Evolutionary conservation across 1,140 invertebrate species (phyloP), one percentile per base, ranked within the genome.

Genomic region (Pseudomyrmex sp.): DNA sequence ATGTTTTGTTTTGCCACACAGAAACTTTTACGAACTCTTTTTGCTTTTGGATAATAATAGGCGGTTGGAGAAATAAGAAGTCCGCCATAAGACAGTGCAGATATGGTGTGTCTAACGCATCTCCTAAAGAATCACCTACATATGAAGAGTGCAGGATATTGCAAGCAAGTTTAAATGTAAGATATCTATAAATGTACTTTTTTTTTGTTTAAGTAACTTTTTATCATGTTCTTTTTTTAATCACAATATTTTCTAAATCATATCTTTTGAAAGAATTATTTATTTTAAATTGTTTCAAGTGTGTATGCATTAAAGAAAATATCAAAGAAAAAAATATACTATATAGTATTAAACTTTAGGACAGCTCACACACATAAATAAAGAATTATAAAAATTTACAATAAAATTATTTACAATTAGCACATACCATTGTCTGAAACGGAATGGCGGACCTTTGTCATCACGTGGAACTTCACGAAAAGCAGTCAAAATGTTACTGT

Each of bases 371-470:
- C 0, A 26, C 26, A 26, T 79, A 59, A 58, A 58, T 52, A 46
- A 52, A 52, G 18, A 18, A 35, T 35, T 35, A 35, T 35, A 35
- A 35, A 35, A 7, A 35, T 35, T 26, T 26, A 18, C 18, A 26
- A 26, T 26, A 26, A 26, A 3, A 26, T 26, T 26, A 35, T 54
- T 61, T 7, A 48, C 50, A 15, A 44, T 83, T 54, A n/a, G 88
- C 46, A 66, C 10, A 9, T 0, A 15, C 44, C 74, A n/a, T 66
- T 89, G 1, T 62, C 59, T 8, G 13, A 13, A 18, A 46, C 13
- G 2, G 89, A 90, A 48, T 91, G 90, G 89, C 84, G 56, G 26
- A 84, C 88, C 0, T 91, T 88, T 35, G 12, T 83, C 1, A 8
- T 91, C 18, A 83, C 2, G 2, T 91, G 88, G 89, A 12, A 86